Percentiles rank a stretch among this genome's conserved stretches.
Evolutionary conservation across 2,888 invertebrate genomes (phyloP).

Genomic region (Erebia palarica): DNA sequence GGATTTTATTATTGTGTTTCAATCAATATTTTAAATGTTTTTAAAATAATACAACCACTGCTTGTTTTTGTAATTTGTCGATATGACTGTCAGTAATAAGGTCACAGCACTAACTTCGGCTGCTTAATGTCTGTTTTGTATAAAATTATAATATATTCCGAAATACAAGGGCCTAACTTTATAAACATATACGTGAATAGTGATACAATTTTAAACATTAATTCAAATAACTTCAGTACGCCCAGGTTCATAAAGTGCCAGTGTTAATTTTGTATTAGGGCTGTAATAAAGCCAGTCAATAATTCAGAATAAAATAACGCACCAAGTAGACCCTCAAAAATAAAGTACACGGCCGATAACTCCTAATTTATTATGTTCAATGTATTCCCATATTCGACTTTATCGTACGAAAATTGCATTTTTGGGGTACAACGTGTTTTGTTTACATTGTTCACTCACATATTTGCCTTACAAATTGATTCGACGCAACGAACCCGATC

Average conservation of each 20-base stretch:
- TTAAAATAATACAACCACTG: no score
- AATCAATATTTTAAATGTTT: no score
- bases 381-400: slow-evolving; percentile 28
- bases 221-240: neutral
- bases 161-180: no score
- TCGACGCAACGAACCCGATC: slow-evolving; percentile 30
- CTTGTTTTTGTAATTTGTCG: no score
- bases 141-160: no score
- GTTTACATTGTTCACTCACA: slow-evolving; percentile 31
- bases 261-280: neutral
- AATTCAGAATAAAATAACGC: neutral
- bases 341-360: slow-evolving; percentile 10
- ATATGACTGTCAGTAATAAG: no score
- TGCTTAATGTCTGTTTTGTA: no score
- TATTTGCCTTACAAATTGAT: slow-evolving; percentile 37
- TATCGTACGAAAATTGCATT: slow-evolving; percentile 33
- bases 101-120: no score
- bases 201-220: neutral
- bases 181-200: no score
- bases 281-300: slow-evolving; percentile 1
- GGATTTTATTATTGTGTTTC: no score
- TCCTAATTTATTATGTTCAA: slow-evolving; percentile 27
- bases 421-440: slow-evolving; percentile 15
- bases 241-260: neutral
- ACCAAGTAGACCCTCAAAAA: slow-evolving; percentile 6